Percentiles rank a stretch among this genome's conserved stretches.
These are phyloP conservation scores for Apotomis turbidana DNA, from an alignment of 2,888 invertebrate genomes.

Conservation along the genomic window DNA sequence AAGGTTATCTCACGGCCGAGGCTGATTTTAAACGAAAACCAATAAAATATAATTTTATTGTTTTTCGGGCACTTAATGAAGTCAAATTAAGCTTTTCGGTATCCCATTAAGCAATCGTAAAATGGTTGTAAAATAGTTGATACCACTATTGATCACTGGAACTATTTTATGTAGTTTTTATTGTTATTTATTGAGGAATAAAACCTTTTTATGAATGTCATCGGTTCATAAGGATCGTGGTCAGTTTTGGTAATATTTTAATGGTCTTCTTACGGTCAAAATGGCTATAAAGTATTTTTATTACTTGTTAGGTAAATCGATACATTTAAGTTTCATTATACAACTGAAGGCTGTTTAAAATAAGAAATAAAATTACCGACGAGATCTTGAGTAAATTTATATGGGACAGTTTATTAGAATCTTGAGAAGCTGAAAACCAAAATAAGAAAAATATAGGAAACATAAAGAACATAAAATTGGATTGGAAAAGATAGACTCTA, in stretches of 20 bases:
- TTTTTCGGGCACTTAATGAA: conserved; percentile 76
- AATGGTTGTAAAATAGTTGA: conserved; percentile 74
- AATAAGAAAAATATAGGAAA: neutral
- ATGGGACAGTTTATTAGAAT: neutral
- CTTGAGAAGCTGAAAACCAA: neutral
- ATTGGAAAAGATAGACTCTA: too few species aligned
- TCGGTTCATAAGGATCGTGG: conserved; percentile 63
- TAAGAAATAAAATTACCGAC: neutral
- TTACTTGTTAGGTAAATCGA: conserved; percentile 31
- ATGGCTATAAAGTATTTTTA: conserved; percentile 23
- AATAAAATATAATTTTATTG: conserved; percentile 77
- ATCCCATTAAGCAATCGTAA: conserved; percentile 73
- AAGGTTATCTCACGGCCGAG: conserved; percentile 26
- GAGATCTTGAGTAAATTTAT: neutral
- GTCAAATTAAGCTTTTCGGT: conserved; percentile 78
- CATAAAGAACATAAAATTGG: too few species aligned
- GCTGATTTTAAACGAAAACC: conserved; percentile 48
- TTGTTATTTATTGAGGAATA: conserved; percentile 80
- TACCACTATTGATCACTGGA: conserved; percentile 69
- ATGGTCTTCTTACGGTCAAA: conserved; percentile 29
- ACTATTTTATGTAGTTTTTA: conserved; percentile 81
- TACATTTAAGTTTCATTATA: conserved; percentile 23
- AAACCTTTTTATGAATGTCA: conserved; percentile 77
- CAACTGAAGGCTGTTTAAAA: neutral
- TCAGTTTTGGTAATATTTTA: conserved; percentile 48